Conservation (phyloP, 2,113 vertebrate genomes). For the Chroicocephalus ridibundus region DNA sequence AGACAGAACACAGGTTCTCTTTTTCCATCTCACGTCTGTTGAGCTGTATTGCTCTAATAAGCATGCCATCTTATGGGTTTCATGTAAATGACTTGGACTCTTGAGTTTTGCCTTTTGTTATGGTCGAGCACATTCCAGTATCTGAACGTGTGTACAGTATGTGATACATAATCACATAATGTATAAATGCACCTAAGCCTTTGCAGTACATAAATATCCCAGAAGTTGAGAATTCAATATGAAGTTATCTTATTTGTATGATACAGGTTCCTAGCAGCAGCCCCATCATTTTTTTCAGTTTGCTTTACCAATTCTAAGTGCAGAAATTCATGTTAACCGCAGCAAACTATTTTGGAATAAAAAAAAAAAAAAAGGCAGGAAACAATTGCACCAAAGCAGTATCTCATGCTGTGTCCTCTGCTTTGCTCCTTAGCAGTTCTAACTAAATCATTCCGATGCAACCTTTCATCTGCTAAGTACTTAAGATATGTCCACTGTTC, state of each 20-base stretch:
- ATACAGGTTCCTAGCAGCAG: not conserved
- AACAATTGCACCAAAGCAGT: not conserved
- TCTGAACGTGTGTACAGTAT: not conserved
- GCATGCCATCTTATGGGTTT: not conserved
- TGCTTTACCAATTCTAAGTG: not conserved
- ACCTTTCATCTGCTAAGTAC: not conserved
- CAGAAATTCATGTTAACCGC: not conserved
- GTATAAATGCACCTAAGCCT: constrained; percentile 17
- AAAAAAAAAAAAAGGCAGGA: not conserved
- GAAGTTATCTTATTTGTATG: constrained; percentile 9
- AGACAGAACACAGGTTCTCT: not conserved
- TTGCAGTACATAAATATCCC: not conserved
- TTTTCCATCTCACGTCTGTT: not conserved
- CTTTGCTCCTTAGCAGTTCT: not conserved
- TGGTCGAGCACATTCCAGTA: constrained; percentile 57
- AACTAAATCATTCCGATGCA: not conserved
- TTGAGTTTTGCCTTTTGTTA: constrained; percentile 65
- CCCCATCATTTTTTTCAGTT: not conserved
- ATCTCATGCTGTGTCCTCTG: not conserved
- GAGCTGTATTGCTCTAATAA: not conserved
- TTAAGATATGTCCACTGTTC: not conserved
- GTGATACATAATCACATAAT: not conserved
- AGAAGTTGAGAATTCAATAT: not conserved
- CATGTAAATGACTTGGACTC: not conserved
- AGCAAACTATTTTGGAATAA: not conserved